Evolutionary conservation across 2,797 vertebrate species (phyloP), one percentile per base, ranked within the genome.

Genomic region (Alfaro cultratus): DNA sequence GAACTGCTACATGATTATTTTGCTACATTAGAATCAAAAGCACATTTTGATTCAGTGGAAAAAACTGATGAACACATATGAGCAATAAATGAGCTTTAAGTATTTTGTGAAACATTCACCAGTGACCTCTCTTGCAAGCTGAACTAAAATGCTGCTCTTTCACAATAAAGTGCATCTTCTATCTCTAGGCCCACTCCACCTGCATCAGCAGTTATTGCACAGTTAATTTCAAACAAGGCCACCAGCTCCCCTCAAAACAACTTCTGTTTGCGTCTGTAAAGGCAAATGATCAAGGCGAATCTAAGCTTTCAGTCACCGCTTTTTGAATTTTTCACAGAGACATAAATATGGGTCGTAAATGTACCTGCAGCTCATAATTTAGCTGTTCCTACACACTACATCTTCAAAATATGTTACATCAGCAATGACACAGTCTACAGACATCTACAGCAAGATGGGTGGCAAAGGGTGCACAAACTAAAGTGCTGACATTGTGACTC

Each of bases 151-250:
- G 41, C 74, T 46, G 51, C 47, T 82, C 67, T 79, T 85, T 85
- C 72, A 83, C 81, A 75, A 74, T 94, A 94, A 95, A 95, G 94
- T 95, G 94, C 93, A 78, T 90, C 77, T 88, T 88, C 78, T 80
- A 36, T 87, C 83, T 78, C 72, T 70, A 80, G 85, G 81, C 82
- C 83, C 75, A 85, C 71, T 85, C 74, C 45, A 45, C 55, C 76
- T 72, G 74, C 70, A 82, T 31, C 0, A 41, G 46, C 1, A 78
- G 51, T 71, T 91, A 91, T 92, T 93, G 90, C 92, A 94, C 92
- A 74, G 74, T 55, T 90, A 55, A 67, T 81, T 76, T 51, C 75
- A 41, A 68, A 84, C 75, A 87, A 90, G 89, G 86, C 88, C 74
- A 85, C 83, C 82, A 62, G 71, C 74, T 88, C 41, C 49, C 70